Base-by-base conservation (phyloP, 1,140 invertebrate species). In the Habropoda laboriosa region DNA sequence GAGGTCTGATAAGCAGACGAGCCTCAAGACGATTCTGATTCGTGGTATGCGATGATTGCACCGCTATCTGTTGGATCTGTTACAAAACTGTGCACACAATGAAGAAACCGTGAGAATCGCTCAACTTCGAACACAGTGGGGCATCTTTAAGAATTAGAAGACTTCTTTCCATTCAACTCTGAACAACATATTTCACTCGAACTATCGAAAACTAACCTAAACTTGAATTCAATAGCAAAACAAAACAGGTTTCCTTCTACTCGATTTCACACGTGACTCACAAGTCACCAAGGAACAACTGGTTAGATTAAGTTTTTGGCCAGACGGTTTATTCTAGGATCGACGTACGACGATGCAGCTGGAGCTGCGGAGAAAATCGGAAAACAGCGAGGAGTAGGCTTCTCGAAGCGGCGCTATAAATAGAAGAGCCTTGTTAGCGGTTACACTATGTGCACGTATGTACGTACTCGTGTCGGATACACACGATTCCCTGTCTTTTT, bases 341-440 rank as follows among this genome's bases (percentile, higher is more conserved):
- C 18, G 27, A 66, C 42, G 18, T 10, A n/a, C 18, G 38, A 8
- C 18, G 57, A 5, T 42, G 24, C 40, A 55, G 45, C n/a, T 24
- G 49, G 35, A n/a, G 64, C n/a, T 24, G 21, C 27, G 45, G 45
- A 45, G 58, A 47, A 80, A 76, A 80, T 67, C 27, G 63, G 55
- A 77, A 76, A 60, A 77, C 24, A 61, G 53, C 3, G 35, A 35
- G 63, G 21, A 27, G n/a, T n/a, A n/a, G n/a, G n/a, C n/a, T n/a
- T 74, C 45, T 55, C 60, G 58, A 45, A 38, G 60, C 42, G 10
- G 24, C 70, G 40, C 21, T 66, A 75, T 66, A 58, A 49, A 75
- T 57, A 80, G 70, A 66, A 27, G 40, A 80, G 61, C 51, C 60
- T 75, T 75, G 71, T 80, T 66, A 80, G 72, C 51, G 72, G 60